These are phyloP conservation scores for Aplidium turbinatum DNA, from an alignment of 23 tunicate genomes.

Conservation along the genomic window DNA sequence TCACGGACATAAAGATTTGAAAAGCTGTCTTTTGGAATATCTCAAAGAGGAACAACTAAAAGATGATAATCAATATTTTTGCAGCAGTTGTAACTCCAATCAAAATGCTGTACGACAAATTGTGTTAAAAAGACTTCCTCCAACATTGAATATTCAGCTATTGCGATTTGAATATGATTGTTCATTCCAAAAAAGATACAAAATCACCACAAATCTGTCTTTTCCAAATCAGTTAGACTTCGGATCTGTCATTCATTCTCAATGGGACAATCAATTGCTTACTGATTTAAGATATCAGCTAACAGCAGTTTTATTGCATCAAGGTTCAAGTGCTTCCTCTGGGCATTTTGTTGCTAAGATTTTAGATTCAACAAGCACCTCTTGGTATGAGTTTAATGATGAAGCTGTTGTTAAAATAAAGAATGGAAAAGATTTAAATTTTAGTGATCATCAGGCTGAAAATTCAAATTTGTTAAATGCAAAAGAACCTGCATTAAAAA, in stretches of 20 bases:
- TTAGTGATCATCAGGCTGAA: constrained; percentile 44
- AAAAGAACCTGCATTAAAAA: constrained; percentile 41
- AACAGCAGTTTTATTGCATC: constrained; percentile 82
- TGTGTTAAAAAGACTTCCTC: constrained; percentile 59
- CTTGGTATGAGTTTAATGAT: constrained; percentile 84
- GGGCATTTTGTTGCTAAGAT: constrained; percentile 92
- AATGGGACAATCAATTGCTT: background rate
- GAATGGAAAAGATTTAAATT: constrained; percentile 66
- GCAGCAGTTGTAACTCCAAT: constrained; percentile 53
- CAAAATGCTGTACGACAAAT: constrained; percentile 79
- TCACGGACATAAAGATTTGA: constrained; percentile 78
- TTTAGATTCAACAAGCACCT: constrained; percentile 24
- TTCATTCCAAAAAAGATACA: constrained; percentile 41
- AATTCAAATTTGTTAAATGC: no score
- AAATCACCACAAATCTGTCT: constrained; percentile 45
- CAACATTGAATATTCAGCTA: constrained; percentile 67
- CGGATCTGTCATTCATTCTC: constrained; percentile 23
- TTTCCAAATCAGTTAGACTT: constrained; percentile 84
- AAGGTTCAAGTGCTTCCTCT: constrained; percentile 82
- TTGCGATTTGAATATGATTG: constrained; percentile 84
- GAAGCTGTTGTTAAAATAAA: constrained; percentile 74
- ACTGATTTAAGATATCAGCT: constrained; percentile 39
- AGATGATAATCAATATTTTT: constrained; percentile 81
- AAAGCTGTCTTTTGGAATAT: constrained; percentile 55
- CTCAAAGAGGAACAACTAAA: constrained; percentile 65